These are phyloP conservation scores for Rambutsinella grinnellia DNA, from an alignment of 2,888 invertebrate species.

Conservation along the genomic window DNA sequence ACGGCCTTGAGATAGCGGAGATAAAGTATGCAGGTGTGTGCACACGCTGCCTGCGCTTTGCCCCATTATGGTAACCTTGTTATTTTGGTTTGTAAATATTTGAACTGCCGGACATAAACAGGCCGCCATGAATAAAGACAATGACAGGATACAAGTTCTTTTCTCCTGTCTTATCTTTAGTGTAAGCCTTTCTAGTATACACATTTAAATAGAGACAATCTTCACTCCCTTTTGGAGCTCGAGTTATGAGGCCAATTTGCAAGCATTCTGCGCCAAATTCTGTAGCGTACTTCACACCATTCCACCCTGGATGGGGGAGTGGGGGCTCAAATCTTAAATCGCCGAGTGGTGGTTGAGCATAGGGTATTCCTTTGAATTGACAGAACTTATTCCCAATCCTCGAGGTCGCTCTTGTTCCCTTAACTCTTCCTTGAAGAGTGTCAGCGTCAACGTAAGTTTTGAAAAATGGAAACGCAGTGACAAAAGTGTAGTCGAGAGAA, in stretches of 20 bases:
- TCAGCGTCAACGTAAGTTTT: too few species aligned
- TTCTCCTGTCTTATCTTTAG: too few species aligned
- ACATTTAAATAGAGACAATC: constrained; percentile 52
- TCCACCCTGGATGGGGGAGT: constrained; percentile 18
- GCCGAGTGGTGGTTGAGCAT: too few species aligned
- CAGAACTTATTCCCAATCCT: too few species aligned
- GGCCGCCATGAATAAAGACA: constrained; percentile 54
- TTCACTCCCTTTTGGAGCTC: constrained; percentile 49
- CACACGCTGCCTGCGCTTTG: constrained; percentile 50
- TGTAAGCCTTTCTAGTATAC: constrained; percentile 20
- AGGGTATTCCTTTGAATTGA: too few species aligned
- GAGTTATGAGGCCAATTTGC: constrained; percentile 54
- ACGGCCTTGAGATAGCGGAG: constrained; percentile 52
- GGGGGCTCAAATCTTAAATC: too few species aligned
- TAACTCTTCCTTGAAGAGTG: too few species aligned
- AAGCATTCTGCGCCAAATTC: constrained; percentile 46
- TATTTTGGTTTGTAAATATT: constrained; percentile 43
- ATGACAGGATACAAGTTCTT: constrained; percentile 41
- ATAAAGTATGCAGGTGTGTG: constrained; percentile 52
- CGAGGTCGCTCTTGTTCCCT: too few species aligned
- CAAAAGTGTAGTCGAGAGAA: too few species aligned
- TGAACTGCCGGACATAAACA: constrained; percentile 53
- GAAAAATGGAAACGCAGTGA: too few species aligned
- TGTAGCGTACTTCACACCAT: constrained; percentile 24
- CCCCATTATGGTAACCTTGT: constrained; percentile 44